These are phyloP conservation scores for Hydropsyche tenuis DNA, from an alignment of 1,140 invertebrate genomes.

Conservation along the genomic window DNA sequence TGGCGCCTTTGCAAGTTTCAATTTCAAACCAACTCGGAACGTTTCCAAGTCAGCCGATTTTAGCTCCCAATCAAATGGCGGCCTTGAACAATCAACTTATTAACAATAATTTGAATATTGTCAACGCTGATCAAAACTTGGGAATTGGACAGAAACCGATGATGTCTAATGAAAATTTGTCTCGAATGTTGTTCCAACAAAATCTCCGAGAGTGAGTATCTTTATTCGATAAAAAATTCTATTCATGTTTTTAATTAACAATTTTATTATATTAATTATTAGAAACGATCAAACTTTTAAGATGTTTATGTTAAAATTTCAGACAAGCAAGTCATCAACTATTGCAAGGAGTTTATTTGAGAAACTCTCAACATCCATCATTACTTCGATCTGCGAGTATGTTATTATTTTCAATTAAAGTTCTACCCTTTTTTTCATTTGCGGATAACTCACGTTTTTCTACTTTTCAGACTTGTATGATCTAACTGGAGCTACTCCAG, in stretches of 20 bases:
- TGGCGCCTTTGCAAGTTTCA: constrained; percentile 47
- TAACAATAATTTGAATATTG: constrained; percentile 50
- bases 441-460: background rate
- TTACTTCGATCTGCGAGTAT: constrained; percentile 45
- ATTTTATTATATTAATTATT: no score
- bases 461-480: constrained; percentile 45
- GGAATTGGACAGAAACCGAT: constrained; percentile 54
- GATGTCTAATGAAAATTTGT: constrained; percentile 59
- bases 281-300: no score
- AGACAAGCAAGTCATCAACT: constrained; percentile 48
- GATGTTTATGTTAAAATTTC: no score
- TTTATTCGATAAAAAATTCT: constrained; percentile 14
- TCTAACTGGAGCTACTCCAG: constrained; percentile 24
- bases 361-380: constrained; percentile 45
- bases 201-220: constrained; percentile 61
- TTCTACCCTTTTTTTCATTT: background rate
- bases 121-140: constrained; percentile 51
- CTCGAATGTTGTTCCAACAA: constrained; percentile 61
- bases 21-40: constrained; percentile 44
- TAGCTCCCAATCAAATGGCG: constrained; percentile 41
- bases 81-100: constrained; percentile 49
- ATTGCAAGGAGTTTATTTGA: constrained; percentile 47
- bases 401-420: background rate
- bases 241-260: background rate
- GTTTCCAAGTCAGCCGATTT: constrained; percentile 35